Base-by-base conservation (phyloP, 2,888 invertebrate genomes). In the Lasioglossum calceatum region DNA sequence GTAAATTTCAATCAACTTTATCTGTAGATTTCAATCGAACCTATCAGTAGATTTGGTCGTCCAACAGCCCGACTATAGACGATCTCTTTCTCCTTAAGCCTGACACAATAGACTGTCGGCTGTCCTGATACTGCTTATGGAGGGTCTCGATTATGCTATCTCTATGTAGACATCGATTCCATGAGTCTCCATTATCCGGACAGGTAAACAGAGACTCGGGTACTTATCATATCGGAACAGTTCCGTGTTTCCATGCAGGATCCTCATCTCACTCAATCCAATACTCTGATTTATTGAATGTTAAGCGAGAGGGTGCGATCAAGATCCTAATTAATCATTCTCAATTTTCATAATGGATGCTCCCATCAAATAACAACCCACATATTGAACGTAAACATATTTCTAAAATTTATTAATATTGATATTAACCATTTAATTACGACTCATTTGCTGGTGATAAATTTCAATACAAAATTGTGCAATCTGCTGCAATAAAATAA, bases 131-230 rank as follows among this genome's bases (percentile, higher is more conserved):
- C 78, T 71, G 78, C 50, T 78, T 71, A 78, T 50, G 54, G 12
- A n/a, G 78, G 71, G 54, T 0, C 54, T 27, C 78, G 70, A 78
- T 71, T 78, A 78, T 71, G 36, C 74, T 54, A 54, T 50, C 74
- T 74, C 36, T 50, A 74, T 74, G 27, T 70, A 78, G 78, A 71
- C 78, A 78, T 78, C 50, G 78, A 78, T 78, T 71, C 78, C 47
- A 78, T 78, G 50, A 16, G 70, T 78, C 78, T 78, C 78, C 70
- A 78, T 78, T 78, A 78, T 78, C 78, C 78, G n/a, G 78, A 78
- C 78, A 78, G 78, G 67, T 78, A 78, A 78, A 78, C 78, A 78
- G 54, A 42, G 78, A 71, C 70, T 50, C 78, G 27, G 32, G 78
- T 78, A 70, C 78, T 78, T 78, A 78, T 78, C 70, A 78, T 78